Evolutionary conservation across 2,797 vertebrate species (phyloP).

Genomic region (Syngnathus rostellatus): DNA sequence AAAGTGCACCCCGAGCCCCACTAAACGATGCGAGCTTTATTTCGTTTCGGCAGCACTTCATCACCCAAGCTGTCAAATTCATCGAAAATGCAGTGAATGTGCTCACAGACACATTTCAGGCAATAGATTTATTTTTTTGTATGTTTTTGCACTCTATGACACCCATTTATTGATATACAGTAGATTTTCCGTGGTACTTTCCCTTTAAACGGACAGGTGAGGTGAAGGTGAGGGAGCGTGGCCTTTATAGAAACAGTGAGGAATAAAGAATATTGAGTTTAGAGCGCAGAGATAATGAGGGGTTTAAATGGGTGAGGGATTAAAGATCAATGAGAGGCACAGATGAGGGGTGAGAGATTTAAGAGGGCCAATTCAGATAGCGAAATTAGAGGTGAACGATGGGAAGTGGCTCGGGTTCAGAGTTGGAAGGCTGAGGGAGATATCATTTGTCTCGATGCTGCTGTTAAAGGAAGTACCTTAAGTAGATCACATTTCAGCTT

Average conservation of each 20-base stretch:
- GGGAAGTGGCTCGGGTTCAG: slow-evolving; percentile 29
- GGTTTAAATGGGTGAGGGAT: slow-evolving; percentile 34
- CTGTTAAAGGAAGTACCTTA: slow-evolving; percentile 4
- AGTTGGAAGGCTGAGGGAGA: slow-evolving; percentile 31
- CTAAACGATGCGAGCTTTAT: too few species aligned
- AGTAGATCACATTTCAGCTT: background rate
- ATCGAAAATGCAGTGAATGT: background rate
- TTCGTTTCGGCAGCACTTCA: too few species aligned
- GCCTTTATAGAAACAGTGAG: slow-evolving; percentile 13
- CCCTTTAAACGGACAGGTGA: slow-evolving; percentile 9
- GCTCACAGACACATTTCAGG: background rate
- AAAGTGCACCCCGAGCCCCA: too few species aligned
- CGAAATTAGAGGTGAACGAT: slow-evolving; percentile 46
- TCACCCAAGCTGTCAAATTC: background rate
- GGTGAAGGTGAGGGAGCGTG: slow-evolving; percentile 2
- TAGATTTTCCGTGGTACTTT: background rate
- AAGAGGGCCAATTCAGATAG: slow-evolving; percentile 41
- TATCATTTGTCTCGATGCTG: slow-evolving; percentile 16
- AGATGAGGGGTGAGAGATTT: slow-evolving; percentile 36
- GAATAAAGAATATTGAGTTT: slow-evolving; percentile 42
- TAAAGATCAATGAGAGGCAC: slow-evolving; percentile 45
- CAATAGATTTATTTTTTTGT: background rate
- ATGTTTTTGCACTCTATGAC: background rate
- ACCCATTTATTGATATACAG: background rate
- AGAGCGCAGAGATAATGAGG: slow-evolving; percentile 46